Percentiles rank a stretch among this genome's conserved stretches.
phyloP scores from a whole-genome alignment of 2,113 vertebrate genomes.

The Trochalopteron elliotii region DNA sequence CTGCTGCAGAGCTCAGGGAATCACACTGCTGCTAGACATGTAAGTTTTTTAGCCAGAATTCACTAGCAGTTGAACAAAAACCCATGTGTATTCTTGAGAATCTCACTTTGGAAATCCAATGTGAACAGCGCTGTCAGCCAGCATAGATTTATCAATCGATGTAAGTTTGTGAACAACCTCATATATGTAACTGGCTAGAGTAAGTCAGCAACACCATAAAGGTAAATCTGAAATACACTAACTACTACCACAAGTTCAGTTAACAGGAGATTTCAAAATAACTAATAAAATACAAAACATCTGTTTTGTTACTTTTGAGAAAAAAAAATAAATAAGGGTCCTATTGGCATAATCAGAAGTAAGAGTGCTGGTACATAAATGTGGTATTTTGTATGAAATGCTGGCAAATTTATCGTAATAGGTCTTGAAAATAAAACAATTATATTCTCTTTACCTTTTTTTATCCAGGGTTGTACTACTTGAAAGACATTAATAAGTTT shows the following conservation, averaged over 20 bases:
- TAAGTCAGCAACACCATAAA: background rate
- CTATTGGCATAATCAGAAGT: background rate
- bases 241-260: slow-evolving; percentile 1
- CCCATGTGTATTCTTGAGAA: background rate
- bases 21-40: background rate
- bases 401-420: background rate
- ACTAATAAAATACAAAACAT: background rate
- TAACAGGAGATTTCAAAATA: background rate
- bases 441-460: background rate
- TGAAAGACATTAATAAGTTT: background rate
- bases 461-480: background rate
- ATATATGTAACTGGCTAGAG: background rate
- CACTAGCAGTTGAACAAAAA: background rate
- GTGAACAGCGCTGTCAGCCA: background rate
- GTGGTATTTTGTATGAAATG: background rate
- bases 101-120: background rate
- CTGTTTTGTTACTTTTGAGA: background rate
- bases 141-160: slow-evolving; percentile 18
- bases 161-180: slow-evolving; percentile 14
- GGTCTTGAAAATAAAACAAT: background rate
- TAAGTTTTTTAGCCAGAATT: background rate
- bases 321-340: background rate
- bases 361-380: background rate
- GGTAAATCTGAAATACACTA: slow-evolving; percentile 11
- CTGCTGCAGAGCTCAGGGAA: background rate